Conservation (phyloP, 2,888 invertebrate genomes). For the Tipula lateralis region DNA sequence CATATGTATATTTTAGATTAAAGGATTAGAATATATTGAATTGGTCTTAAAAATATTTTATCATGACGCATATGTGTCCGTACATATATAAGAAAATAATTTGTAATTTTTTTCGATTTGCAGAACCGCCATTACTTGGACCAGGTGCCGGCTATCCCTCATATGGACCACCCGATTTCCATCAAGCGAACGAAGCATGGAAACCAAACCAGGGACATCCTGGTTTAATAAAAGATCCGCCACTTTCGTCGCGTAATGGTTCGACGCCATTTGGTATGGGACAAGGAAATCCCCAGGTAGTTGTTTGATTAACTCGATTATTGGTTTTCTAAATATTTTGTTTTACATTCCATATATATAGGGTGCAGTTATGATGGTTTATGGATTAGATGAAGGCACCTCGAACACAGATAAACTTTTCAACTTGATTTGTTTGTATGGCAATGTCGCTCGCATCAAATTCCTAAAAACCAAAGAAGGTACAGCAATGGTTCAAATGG, state of each 20-base stretch:
- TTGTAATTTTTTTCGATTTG: constrained; percentile 38
- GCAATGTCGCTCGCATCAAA: constrained; percentile 91
- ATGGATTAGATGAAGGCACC: constrained; percentile 88
- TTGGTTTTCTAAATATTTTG: constrained; percentile 35
- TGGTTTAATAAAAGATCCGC: constrained; percentile 59
- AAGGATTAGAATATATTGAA: neutral
- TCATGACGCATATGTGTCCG: neutral
- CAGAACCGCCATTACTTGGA: constrained; percentile 50
- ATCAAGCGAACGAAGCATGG: constrained; percentile 49
- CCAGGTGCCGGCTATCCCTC: constrained; percentile 47
- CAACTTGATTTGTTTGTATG: constrained; percentile 97
- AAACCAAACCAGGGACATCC: constrained; percentile 47
- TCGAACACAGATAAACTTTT: constrained; percentile 95
- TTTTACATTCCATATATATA: constrained; percentile 45
- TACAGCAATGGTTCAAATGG: constrained; percentile 99
- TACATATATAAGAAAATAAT: neutral
- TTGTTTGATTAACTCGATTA: constrained; percentile 45
- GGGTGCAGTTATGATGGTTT: constrained; percentile 96
- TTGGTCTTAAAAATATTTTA: neutral
- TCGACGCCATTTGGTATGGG: constrained; percentile 47
- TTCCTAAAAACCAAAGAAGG: constrained; percentile 98
- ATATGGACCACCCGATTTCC: constrained; percentile 49
- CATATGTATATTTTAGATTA: neutral
- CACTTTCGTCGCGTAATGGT: constrained; percentile 50
- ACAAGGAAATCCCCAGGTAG: constrained; percentile 47